Evolutionary conservation across 2,888 invertebrate species (phyloP).

Genomic region (Dynastes tityus): DNA sequence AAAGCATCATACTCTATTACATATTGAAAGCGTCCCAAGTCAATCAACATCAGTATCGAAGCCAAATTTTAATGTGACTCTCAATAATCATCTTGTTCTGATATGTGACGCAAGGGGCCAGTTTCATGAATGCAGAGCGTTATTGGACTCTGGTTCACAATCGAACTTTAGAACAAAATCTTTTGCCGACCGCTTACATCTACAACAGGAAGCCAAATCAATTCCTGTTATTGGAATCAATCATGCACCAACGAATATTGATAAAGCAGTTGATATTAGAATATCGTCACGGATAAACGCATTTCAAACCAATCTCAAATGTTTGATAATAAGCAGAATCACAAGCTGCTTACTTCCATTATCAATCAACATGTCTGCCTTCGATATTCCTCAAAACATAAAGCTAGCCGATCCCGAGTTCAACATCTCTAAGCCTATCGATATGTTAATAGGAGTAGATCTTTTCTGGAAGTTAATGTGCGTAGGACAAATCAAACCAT

Average conservation of each 20-base stretch:
- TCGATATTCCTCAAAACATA: conserved; percentile 24
- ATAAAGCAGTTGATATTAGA: neutral
- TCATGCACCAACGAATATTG: neutral
- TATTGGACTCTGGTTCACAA: neutral
- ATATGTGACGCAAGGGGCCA: neutral
- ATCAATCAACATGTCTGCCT: neutral
- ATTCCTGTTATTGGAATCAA: conserved; percentile 13
- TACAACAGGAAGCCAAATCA: neutral
- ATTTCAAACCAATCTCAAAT: conserved; percentile 6
- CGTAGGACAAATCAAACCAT: conserved; percentile 8
- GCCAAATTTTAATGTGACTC: neutral
- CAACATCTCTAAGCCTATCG: conserved; percentile 15
- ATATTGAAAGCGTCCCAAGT: conserved; percentile 33
- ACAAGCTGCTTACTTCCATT: neutral
- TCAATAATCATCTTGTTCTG: neutral
- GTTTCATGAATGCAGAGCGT: neutral
- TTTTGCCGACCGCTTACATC: neutral
- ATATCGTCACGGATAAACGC: conserved; percentile 9
- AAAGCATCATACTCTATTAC: conserved; percentile 37
- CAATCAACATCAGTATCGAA: neutral
- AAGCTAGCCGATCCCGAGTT: conserved; percentile 26
- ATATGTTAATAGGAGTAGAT: conserved; percentile 25
- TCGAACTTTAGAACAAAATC: conserved; percentile 1
- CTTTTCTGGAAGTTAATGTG: conserved; percentile 11
- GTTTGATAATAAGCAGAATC: conserved; percentile 9